Evolutionary conservation across 2,888 invertebrate genomes (phyloP).

Genomic region (Phania funesta): DNA sequence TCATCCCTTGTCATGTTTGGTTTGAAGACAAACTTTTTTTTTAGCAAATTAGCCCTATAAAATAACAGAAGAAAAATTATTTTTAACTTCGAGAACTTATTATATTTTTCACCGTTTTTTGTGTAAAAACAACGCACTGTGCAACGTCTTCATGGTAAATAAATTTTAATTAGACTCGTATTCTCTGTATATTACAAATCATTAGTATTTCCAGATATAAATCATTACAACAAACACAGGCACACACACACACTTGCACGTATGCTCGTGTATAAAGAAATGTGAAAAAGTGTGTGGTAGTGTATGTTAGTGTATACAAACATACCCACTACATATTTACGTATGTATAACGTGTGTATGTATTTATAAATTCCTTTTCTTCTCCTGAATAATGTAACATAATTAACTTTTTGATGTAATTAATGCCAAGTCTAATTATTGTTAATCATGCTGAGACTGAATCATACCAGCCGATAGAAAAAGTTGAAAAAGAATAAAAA

Average conservation of each 20-base stretch:
- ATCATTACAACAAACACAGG: too few relatives aligned
- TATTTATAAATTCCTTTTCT: neutral
- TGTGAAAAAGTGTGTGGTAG: neutral
- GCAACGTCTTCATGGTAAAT: neutral
- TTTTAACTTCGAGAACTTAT: too few relatives aligned
- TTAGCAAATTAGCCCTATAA: too few relatives aligned
- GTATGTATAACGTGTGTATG: neutral
- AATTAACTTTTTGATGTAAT: conserved; percentile 79
- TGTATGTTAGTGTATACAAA: neutral
- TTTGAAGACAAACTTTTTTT: too few relatives aligned
- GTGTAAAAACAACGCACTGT: neutral
- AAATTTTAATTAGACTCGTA: conserved; percentile 6
- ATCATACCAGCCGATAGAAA: conserved; percentile 4
- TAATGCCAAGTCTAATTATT: conserved; percentile 79
- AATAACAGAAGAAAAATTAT: too few relatives aligned
- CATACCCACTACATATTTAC: neutral
- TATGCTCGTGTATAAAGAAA: neutral
- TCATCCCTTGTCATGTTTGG: too few relatives aligned
- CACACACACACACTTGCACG: neutral
- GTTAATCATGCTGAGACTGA: conserved; percentile 77
- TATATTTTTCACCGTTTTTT: too few relatives aligned
- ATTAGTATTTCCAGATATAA: neutral
- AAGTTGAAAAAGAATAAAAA: conserved; percentile 34
- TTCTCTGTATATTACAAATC: neutral
- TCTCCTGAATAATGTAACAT: conserved; percentile 52